Conservation (phyloP, 2,888 invertebrate species). For the Oscheius sp. region DNA sequence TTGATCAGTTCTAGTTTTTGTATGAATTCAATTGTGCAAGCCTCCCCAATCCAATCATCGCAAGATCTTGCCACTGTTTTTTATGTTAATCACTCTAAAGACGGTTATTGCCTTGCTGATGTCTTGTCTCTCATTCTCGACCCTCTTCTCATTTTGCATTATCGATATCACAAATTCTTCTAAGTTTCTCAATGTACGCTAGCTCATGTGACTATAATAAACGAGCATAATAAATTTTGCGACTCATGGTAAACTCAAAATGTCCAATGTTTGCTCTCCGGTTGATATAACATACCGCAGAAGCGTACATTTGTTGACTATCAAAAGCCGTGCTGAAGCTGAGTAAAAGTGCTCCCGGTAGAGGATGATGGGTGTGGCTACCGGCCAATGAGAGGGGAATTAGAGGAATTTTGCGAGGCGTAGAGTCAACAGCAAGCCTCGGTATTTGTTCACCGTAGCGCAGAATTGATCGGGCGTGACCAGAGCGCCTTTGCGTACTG, state of each 20-base stretch:
- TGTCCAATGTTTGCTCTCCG: no score
- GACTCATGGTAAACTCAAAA: no score
- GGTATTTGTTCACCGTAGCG: constrained; percentile 37
- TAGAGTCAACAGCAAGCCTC: constrained; percentile 35
- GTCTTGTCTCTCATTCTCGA: constrained; percentile 13
- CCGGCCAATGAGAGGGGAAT: constrained; percentile 36
- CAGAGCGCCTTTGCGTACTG: constrained; percentile 32
- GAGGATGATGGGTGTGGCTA: constrained; percentile 28
- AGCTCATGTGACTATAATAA: not conserved
- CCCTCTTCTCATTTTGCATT: constrained; percentile 27
- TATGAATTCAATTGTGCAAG: constrained; percentile 19
- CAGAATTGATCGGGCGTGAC: constrained; percentile 37
- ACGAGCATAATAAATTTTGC: no score
- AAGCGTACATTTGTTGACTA: not conserved
- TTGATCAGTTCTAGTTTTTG: constrained; percentile 25
- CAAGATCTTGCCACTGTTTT: constrained; percentile 28
- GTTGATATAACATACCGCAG: not conserved
- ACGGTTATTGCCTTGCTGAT: constrained; percentile 26
- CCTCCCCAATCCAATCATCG: not conserved
- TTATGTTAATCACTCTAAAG: constrained; percentile 18
- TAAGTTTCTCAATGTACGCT: constrained; percentile 6
- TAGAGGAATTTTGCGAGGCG: constrained; percentile 37
- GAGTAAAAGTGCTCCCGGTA: no score
- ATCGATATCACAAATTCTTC: constrained; percentile 8
- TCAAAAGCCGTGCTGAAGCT: not conserved